A percentile compares a stretch with the other conserved stretches of the same genome.
phyloP scores from a whole-genome alignment of 2,888 invertebrate species.

The Hirtodrosophila trivittata region DNA sequence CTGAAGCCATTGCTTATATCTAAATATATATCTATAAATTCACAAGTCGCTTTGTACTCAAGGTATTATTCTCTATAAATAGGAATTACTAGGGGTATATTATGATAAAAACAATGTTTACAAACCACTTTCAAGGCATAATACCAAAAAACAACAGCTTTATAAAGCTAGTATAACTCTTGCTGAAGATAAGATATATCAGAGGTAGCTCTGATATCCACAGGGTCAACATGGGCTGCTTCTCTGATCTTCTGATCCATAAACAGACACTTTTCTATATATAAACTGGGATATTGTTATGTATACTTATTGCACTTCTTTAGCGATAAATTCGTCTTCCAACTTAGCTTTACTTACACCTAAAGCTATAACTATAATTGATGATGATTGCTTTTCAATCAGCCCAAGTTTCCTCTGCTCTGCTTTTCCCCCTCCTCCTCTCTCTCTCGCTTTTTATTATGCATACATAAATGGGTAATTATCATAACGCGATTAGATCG shows the following conservation, averaged over 20 bases:
- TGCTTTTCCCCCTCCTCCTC: background rate
- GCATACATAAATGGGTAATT: slow-evolving; percentile 38
- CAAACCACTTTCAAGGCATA: background rate
- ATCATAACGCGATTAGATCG: slow-evolving; percentile 58
- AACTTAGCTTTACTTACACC: slow-evolving; percentile 8
- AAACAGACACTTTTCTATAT: no score
- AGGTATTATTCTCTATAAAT: no score
- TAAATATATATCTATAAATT: no score
- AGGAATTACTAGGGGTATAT: no score
- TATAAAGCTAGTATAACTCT: background rate
- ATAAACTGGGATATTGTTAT: no score
- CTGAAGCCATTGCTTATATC: no score
- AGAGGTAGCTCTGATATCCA: slow-evolving; percentile 2
- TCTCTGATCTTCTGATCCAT: no score
- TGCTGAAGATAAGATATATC: slow-evolving; percentile 9
- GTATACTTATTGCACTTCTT: no score
- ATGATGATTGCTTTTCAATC: slow-evolving; percentile 59
- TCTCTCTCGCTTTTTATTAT: slow-evolving; percentile 1
- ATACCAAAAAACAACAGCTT: slow-evolving; percentile 6
- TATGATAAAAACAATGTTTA: background rate
- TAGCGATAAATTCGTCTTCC: no score
- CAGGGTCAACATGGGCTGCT: no score
- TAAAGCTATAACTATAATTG: no score
- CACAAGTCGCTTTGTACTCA: no score
- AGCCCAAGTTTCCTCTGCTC: slow-evolving; percentile 1